These are phyloP conservation scores for Ormyrus rosae DNA, from an alignment of 2,888 invertebrate species.

Conservation along the genomic window DNA sequence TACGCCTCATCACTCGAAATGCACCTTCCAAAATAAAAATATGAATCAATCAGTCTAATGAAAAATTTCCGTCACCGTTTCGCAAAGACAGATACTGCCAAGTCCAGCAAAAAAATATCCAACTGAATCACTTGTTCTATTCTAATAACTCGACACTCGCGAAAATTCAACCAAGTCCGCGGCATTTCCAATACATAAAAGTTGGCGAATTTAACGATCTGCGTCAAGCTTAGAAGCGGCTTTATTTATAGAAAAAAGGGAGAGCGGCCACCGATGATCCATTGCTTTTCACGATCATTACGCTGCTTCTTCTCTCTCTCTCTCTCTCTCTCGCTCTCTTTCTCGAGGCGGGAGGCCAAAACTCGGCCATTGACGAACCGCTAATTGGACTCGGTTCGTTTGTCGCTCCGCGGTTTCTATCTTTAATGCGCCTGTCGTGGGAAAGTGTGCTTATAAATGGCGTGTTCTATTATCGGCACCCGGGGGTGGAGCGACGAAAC, in stretches of 20 bases:
- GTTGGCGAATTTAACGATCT: not conserved
- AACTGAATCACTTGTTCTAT: too few relatives aligned
- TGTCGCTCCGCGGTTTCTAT: not conserved
- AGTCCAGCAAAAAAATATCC: too few relatives aligned
- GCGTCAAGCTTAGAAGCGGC: not conserved
- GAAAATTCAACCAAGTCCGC: too few relatives aligned
- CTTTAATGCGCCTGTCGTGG: conserved; percentile 4
- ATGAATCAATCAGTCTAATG: too few relatives aligned
- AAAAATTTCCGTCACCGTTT: too few relatives aligned
- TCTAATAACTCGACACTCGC: too few relatives aligned
- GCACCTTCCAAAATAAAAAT: too few relatives aligned
- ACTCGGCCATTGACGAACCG: conserved; percentile 31
- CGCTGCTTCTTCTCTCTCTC: not conserved
- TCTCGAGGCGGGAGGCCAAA: not conserved
- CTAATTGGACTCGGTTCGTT: conserved; percentile 49
- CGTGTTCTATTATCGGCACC: conserved; percentile 12
- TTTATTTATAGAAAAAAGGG: not conserved
- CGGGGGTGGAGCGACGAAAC: not conserved
- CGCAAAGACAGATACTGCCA: too few relatives aligned
- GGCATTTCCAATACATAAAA: too few relatives aligned
- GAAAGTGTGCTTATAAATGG: conserved; percentile 43
- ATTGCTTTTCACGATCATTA: not conserved
- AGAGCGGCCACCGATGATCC: not conserved
- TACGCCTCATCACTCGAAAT: too few relatives aligned
- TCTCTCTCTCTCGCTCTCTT: not conserved